phyloP scores from a whole-genome alignment of 2,888 invertebrate genomes.

The Enchytraeus crypticus region DNA sequence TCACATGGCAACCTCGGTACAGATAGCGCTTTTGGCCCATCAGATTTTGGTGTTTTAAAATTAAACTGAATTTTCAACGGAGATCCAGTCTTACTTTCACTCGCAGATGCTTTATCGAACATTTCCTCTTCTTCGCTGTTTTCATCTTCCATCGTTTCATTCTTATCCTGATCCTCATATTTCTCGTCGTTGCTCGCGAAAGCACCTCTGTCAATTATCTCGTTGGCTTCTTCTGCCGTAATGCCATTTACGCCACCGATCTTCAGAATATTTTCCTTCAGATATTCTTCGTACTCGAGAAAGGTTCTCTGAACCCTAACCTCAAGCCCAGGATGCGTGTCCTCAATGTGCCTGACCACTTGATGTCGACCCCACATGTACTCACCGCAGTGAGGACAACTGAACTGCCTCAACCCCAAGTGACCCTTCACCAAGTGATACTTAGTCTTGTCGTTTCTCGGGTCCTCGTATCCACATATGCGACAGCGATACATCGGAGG shows the following conservation, averaged over 20 bases:
- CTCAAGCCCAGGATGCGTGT: conserved; percentile 13
- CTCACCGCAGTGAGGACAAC: conserved; percentile 17
- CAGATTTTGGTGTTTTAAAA: background rate
- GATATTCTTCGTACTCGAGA: conserved; percentile 10
- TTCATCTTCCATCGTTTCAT: too few relatives aligned
- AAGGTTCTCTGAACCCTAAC: conserved; percentile 12
- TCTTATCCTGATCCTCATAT: background rate
- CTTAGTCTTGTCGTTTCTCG: conserved; percentile 15
- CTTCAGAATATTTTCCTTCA: conserved; percentile 6
- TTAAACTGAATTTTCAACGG: background rate
- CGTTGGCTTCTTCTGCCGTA: background rate
- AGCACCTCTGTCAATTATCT: background rate
- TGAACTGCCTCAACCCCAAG: conserved; percentile 18
- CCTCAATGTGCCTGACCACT: conserved; percentile 13
- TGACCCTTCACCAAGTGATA: conserved; percentile 19
- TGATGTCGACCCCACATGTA: conserved; percentile 19
- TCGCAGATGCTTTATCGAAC: background rate
- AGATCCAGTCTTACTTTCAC: background rate
- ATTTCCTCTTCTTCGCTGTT: background rate
- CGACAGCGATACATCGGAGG: conserved; percentile 10
- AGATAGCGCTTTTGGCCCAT: background rate
- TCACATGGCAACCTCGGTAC: conserved; percentile 8
- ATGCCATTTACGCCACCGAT: background rate
- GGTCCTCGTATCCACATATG: conserved; percentile 15
- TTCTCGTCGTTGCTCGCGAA: background rate